Evolutionary conservation across 2,888 invertebrate genomes (phyloP).

Genomic region (Agrochola lota): DNA sequence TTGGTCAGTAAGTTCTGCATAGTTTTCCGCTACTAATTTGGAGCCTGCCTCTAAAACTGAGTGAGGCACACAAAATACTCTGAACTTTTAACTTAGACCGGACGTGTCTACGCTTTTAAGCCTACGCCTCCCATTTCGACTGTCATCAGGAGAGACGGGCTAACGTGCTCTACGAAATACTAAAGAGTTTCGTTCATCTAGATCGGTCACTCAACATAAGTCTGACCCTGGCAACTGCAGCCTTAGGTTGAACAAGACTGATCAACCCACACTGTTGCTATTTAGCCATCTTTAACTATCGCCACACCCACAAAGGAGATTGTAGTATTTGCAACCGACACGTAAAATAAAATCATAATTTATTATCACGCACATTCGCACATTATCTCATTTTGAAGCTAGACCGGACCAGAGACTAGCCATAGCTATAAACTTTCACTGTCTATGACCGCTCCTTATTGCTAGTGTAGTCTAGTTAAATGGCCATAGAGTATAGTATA

Average conservation of each 20-base stretch:
- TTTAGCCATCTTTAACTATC: background rate
- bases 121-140: too few species aligned
- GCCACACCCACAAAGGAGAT: conserved; percentile 38
- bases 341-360: conserved; percentile 43
- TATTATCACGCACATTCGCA: conserved; percentile 30
- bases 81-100: too few species aligned
- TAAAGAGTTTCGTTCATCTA: background rate
- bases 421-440: conserved; percentile 49
- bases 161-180: background rate
- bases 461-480: conserved; percentile 35
- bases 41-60: too few species aligned
- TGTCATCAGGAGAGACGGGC: background rate
- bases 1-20: background rate
- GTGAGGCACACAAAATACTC: too few species aligned
- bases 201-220: background rate
- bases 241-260: background rate
- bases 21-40: too few species aligned
- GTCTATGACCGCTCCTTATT: conserved; percentile 42
- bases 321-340: conserved; percentile 5
- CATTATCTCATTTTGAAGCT: conserved; percentile 35
- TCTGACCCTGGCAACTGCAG: background rate
- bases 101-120: too few species aligned
- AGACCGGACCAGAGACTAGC: conserved; percentile 22
- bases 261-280: background rate
- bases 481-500: conserved; percentile 41